Conservation (phyloP, 2,113 vertebrate genomes). For the Gnathochromis pfefferi region DNA sequence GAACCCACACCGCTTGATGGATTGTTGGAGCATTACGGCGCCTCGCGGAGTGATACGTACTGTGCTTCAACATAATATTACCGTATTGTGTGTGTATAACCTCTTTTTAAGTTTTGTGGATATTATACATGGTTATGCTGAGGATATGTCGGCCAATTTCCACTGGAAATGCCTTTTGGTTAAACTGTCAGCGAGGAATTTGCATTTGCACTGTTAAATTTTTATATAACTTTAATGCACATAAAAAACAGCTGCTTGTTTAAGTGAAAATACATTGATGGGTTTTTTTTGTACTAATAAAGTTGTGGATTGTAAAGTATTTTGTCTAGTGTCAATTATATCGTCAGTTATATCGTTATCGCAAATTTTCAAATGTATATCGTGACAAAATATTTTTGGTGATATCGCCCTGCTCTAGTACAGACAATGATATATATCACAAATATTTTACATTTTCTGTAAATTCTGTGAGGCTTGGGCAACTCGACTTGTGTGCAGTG, state of each 20-base stretch:
- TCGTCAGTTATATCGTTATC: not conserved
- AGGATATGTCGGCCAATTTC: not conserved
- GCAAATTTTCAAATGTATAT: not conserved
- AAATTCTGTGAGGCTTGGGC: not conserved
- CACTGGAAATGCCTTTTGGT: too few relatives aligned
- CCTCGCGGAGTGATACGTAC: too few relatives aligned
- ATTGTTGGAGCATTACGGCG: too few relatives aligned
- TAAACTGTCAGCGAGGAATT: too few relatives aligned
- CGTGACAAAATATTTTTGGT: not conserved
- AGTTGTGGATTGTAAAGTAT: not conserved
- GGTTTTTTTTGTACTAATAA: accelerated
- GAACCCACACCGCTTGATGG: too few relatives aligned
- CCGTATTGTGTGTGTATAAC: not conserved
- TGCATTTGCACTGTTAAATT: too few relatives aligned
- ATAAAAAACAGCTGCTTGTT: not conserved
- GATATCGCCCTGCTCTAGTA: not conserved
- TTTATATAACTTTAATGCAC: not conserved
- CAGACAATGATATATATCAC: not conserved
- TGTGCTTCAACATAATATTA: too few relatives aligned
- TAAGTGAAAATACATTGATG: not conserved
- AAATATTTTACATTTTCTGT: not conserved
- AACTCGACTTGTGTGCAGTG: not conserved
- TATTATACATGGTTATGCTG: not conserved
- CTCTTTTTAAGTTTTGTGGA: not conserved
- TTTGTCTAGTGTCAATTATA: not conserved